A percentile compares a stretch with the other conserved stretches of the same genome.
These are phyloP conservation scores for Erpobdella octoculata DNA, from an alignment of 2,888 invertebrate species.

Conservation along the genomic window DNA sequence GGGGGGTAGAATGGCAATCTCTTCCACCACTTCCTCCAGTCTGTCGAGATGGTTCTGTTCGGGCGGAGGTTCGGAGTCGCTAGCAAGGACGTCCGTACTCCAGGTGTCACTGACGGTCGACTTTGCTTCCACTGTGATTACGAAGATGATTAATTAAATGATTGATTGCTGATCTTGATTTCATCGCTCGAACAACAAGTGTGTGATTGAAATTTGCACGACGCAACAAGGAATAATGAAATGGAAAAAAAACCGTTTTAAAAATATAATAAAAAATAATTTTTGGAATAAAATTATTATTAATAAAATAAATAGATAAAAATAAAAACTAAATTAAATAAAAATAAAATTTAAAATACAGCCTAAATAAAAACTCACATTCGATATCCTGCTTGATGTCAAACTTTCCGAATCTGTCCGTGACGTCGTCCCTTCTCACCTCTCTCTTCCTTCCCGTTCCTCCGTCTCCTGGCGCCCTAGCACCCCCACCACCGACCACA, in stretches of 20 bases:
- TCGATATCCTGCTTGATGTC: conserved; percentile 61
- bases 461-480: background rate
- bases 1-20: conserved; percentile 42
- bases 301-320: background rate
- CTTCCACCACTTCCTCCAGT: conserved; percentile 49
- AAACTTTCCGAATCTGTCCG: conserved; percentile 96
- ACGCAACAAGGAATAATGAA: too few relatives aligned
- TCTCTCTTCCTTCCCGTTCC: conserved; percentile 52
- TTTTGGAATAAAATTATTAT: background rate
- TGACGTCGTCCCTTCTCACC: conserved; percentile 85
- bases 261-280: background rate
- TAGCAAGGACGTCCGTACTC: conserved; percentile 94
- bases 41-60: conserved; percentile 59
- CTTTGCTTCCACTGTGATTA: conserved; percentile 72
- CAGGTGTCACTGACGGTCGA: conserved; percentile 95
- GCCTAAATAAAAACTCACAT: conserved; percentile 38
- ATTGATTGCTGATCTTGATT: background rate
- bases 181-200: too few relatives aligned
- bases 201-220: too few relatives aligned
- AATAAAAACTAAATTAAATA: background rate
- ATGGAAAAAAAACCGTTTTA: background rate
- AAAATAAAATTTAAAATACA: background rate
- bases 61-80: conserved; percentile 79
- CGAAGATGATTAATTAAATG: background rate
- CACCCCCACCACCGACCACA: background rate